Base-by-base conservation (phyloP, 23 tunicate species). In the Botrylloides violaceus region DNA sequence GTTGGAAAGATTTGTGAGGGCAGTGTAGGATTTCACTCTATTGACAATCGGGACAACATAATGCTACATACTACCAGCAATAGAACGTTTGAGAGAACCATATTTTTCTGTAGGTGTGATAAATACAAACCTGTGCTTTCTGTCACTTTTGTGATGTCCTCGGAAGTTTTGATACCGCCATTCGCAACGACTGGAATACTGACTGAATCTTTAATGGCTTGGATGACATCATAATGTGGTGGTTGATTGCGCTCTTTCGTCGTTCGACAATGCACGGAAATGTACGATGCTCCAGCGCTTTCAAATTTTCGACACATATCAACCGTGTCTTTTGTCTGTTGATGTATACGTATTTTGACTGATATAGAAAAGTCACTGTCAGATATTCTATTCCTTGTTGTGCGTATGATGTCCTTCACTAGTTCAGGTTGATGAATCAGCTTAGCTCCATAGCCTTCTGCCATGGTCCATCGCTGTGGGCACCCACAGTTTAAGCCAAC, bases 401-500 rank as follows among this genome's bases (percentile, higher is more conserved):
- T 29, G 36, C 58, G 71, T 12, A 89, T 65, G 58, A 72, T 68
- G 59, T 83, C 89, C 34, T 36, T 36, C 1, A 89, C 58, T 2
- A 37, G 27, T 64, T 81, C 96, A 18, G 96, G 96, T 2, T 64
- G 61, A 70, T 65, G n/a, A n/a, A 87, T 38, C 43, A 87, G 70
- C 55, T 81, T 76, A 0, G 96, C 96, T 3, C 98, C 98, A 71
- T 80, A 92, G 48, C 92, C 92, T 48, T 80, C 88, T 1, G 85
- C 88, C 87, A 85, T 92, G 26, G 92, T 87, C 98, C 98, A 92
- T 1, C 94, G 71, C 39, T 92, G 98, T 2, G 98, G 98, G 62
- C 98, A 92, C 1, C 98, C 98, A 57, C 89, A 85, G 75, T 92
- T 92, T 20, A 92, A 61, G 55, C 80, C 87, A 22, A 92, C 92